These are phyloP conservation scores for Elephas maximus DNA, from an alignment of 2,113 vertebrate species.

Conservation along the genomic window DNA sequence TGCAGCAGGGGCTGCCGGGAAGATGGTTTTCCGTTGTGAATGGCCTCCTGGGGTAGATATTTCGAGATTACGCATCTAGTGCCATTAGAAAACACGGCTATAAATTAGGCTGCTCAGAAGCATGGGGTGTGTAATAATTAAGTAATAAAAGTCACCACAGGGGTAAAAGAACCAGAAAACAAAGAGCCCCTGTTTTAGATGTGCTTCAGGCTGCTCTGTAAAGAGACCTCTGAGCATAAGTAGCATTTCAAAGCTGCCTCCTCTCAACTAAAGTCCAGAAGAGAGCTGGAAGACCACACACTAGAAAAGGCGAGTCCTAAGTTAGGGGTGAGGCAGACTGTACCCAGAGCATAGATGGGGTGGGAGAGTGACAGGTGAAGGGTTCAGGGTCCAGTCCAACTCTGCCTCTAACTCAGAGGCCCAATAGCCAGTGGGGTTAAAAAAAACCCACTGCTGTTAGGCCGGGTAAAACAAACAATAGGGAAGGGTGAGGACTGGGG, in stretches of 20 bases:
- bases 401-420: not conserved
- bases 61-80: conserved; percentile 80
- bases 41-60: conserved; percentile 85
- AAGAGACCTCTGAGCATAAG: conserved; percentile 48
- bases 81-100: conserved; percentile 88
- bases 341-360: not conserved
- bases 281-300: not conserved
- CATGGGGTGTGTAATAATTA: conserved; percentile 97
- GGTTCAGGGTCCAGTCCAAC: not conserved
- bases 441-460: too few species aligned
- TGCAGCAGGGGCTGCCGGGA: conserved; percentile 76
- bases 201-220: conserved; percentile 30
- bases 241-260: conserved; percentile 19
- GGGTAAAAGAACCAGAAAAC: conserved; percentile 87
- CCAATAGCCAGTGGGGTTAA: not conserved
- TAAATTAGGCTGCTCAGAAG: conserved; percentile 90
- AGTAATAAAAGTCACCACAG: conserved; percentile 97
- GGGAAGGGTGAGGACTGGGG: not conserved
- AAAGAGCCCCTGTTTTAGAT: conserved; percentile 88
- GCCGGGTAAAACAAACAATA: not conserved
- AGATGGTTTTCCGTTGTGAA: conserved; percentile 79
- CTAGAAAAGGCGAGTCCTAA: not conserved
- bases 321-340: too few species aligned
- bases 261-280: not conserved
- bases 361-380: accelerated